Conservation (phyloP, 2,888 invertebrate species). For the Stegana nigrithorax region DNA sequence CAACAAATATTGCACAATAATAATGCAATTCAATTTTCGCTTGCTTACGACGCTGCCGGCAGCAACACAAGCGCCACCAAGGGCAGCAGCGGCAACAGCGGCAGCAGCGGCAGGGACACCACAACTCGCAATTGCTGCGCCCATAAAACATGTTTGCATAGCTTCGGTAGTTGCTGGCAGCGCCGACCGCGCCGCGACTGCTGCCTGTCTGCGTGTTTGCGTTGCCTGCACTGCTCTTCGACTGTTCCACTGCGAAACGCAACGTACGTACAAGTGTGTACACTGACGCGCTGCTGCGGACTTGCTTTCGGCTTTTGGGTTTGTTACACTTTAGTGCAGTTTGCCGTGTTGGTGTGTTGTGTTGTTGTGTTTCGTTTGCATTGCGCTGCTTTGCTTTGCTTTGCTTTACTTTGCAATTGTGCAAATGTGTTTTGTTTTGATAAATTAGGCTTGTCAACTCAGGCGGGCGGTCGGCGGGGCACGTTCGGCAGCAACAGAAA, state of each 20-base stretch:
- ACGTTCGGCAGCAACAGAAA: slow-evolving; percentile 20
- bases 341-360: too few relatives aligned
- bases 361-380: too few relatives aligned
- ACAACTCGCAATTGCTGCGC: not conserved
- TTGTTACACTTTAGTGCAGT: slow-evolving; percentile 15
- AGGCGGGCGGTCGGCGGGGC: slow-evolving; percentile 36
- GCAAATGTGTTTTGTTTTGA: slow-evolving; percentile 63
- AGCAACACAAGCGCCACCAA: not conserved
- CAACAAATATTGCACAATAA: slow-evolving; percentile 58
- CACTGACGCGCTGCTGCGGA: not conserved
- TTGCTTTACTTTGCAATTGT: slow-evolving; percentile 53
- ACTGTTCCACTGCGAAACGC: not conserved
- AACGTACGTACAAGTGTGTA: slow-evolving; percentile 32
- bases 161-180: not conserved
- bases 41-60: slow-evolving; percentile 49
- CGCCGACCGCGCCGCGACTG: too few relatives aligned
- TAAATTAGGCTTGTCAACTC: slow-evolving; percentile 67
- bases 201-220: not conserved
- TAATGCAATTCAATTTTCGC: slow-evolving; percentile 60
- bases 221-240: not conserved
- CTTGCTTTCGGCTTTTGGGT: not conserved
- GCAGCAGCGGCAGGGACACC: not conserved
- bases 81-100: not conserved
- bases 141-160: slow-evolving; percentile 13
- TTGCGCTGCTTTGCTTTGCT: slow-evolving; percentile 37